Conservation (phyloP, 2,888 invertebrate species). For the Cheilosia grossa region DNA sequence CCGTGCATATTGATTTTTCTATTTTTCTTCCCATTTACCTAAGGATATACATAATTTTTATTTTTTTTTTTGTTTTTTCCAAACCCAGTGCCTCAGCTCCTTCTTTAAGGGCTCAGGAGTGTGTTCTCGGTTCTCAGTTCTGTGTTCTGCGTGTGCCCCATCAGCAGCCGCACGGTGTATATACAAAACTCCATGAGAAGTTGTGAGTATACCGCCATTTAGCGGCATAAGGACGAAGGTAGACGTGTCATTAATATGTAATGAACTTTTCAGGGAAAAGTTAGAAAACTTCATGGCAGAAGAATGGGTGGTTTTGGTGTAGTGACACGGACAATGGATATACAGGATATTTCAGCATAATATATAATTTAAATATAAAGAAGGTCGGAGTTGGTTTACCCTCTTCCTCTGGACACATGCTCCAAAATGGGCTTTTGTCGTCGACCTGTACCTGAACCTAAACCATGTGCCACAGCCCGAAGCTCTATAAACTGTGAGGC, state of each 20-base stretch:
- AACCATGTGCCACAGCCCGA: conserved; percentile 37
- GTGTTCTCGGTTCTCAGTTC: neutral
- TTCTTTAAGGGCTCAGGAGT: conserved; percentile 31
- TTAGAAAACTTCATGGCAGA: conserved; percentile 53
- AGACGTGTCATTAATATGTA: conserved; percentile 72
- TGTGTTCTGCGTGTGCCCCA: neutral
- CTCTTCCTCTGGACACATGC: neutral
- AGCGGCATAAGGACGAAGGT: conserved; percentile 65
- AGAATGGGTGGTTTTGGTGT: neutral
- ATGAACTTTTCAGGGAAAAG: conserved; percentile 64
- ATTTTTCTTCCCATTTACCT: conserved; percentile 48
- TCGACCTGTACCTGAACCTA: neutral
- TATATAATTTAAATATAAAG: conserved; percentile 61
- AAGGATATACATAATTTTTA: conserved; percentile 33
- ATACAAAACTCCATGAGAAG: neutral
- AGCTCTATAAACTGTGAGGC: conserved; percentile 37
- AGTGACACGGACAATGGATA: conserved; percentile 60
- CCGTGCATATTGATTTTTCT: conserved; percentile 67
- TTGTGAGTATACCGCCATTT: conserved; percentile 39
- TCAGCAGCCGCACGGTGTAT: neutral
- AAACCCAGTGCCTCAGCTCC: no score
- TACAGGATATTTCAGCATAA: conserved; percentile 59
- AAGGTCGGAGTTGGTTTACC: conserved; percentile 10
- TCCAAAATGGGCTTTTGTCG: conserved; percentile 12
- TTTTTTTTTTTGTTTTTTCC: conserved; percentile 7